These are phyloP conservation scores for Cyanoramphus novaezelandiae DNA, from an alignment of 2,113 vertebrate genomes.

Conservation along the genomic window DNA sequence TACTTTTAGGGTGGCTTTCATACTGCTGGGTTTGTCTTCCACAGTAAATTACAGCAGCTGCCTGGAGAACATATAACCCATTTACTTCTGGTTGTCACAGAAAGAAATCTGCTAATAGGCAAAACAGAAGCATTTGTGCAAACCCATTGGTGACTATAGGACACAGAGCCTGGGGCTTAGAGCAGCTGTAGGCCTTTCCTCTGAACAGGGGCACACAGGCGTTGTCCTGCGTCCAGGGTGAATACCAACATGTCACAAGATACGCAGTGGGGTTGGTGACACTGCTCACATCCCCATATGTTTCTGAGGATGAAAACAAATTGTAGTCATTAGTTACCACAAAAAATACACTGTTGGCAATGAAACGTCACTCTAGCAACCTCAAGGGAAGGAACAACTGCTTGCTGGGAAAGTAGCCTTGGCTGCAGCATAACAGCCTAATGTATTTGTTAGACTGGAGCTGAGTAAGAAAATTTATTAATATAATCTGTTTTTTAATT, in stretches of 20 bases:
- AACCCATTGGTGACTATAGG: neutral
- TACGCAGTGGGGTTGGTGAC: neutral
- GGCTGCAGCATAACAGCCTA: neutral
- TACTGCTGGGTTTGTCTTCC: neutral
- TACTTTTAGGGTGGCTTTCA: neutral
- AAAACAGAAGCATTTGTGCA: constrained; percentile 4
- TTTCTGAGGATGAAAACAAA: neutral
- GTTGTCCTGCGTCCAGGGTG: neutral
- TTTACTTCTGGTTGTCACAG: constrained; percentile 4
- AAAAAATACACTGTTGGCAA: neutral
- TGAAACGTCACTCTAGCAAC: neutral
- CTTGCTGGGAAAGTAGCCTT: neutral
- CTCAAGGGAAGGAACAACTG: neutral
- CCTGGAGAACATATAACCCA: neutral
- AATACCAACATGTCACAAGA: neutral
- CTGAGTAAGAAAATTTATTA: neutral
- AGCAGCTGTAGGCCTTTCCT: neutral
- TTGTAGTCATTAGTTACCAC: neutral
- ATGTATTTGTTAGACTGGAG: neutral
- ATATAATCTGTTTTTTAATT: neutral
- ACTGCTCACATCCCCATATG: neutral
- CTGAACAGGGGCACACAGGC: neutral
- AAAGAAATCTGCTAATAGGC: neutral
- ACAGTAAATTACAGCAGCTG: neutral
- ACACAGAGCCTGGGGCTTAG: neutral